A percentile compares a stretch with the other conserved stretches of the same genome.
Evolutionary conservation across 2,797 vertebrate genomes (phyloP).

Genomic region (Pangasius mekongensis): DNA sequence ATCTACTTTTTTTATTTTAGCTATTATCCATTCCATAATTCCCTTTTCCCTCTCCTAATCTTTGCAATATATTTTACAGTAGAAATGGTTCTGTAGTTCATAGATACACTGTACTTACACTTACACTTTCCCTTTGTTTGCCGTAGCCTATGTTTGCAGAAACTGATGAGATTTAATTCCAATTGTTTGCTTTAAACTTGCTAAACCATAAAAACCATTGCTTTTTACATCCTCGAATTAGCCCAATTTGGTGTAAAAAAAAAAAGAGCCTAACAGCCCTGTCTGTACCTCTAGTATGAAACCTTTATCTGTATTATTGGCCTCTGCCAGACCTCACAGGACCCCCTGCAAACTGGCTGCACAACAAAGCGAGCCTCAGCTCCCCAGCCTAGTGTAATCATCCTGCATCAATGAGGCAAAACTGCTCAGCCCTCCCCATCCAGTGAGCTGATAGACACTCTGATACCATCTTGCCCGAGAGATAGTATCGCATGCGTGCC

Average conservation of each 20-base stretch:
- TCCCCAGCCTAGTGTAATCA: conserved; percentile 33
- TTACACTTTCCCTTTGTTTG: background rate
- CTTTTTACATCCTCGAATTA: background rate
- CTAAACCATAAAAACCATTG: background rate
- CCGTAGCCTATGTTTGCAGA: background rate
- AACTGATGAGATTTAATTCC: background rate
- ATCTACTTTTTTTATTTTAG: background rate
- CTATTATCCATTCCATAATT: background rate
- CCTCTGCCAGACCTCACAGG: conserved; percentile 14
- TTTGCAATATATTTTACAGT: background rate
- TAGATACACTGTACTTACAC: background rate
- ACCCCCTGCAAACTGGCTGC: conserved; percentile 10
- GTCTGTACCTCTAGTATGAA: background rate
- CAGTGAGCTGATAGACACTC: conserved; percentile 14
- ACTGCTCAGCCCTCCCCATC: conserved; percentile 28
- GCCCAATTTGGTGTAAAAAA: background rate
- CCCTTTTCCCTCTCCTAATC: background rate
- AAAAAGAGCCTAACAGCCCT: background rate
- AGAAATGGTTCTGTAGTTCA: background rate
- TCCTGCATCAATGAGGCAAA: conserved; percentile 39
- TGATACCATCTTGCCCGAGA: conserved; percentile 9
- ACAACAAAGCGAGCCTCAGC: conserved; percentile 32
- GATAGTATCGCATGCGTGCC: conserved; percentile 26
- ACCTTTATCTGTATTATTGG: conserved; percentile 3
- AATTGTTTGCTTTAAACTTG: background rate